Base-by-base conservation (phyloP, 2,888 invertebrate species). In the Ormyrus pomaceus region DNA sequence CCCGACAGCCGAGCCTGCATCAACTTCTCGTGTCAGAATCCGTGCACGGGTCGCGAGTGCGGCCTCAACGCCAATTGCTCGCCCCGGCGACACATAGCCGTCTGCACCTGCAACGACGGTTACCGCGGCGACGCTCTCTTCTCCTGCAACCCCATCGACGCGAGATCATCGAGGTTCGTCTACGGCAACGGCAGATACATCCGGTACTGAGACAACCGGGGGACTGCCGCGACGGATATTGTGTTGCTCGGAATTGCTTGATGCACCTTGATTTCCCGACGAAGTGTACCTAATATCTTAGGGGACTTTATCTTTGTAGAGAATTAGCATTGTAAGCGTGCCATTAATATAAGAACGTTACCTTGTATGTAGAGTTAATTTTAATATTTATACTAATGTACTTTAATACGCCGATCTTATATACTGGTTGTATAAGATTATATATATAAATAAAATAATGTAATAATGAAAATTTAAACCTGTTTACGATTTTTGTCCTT, bases 51-150 rank as follows among this genome's bases (percentile, higher is more conserved):
- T 6, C 86, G 86, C 79, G 95, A 96, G 89, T 96, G 96, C 86
- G 96, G 96, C 7, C 91, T 94, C 0, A 95, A 94, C 19, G 96
- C 96, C 58, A 93, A 93, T 74, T 96, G 97, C 87, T 94, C 94
- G 88, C 94, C 95, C 0, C 92, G 95, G 78, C 92, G 94, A 51
- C 96, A 96, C 90, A 92, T 96, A 71, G 96, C 96, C 5, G 96
- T 96, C 58, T 97, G 96, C 89, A 95, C 95, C 2, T 97, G 96
- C 84, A 94, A 95, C 0, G 91, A 93, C 55, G 96, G 96, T 9
- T 92, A 92, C 83, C 91, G 93, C 58, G 94, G 94, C 10, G 93
- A 94, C 86, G 93, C 94, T 0, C 86, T 94, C 0, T 89, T 91
- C 58, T 90, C 91, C 51, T 94, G 94, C 85, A 91, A 92, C 69